Evolutionary conservation across 2,113 vertebrate genomes (phyloP), one percentile per base, ranked within the genome.

Genomic region (Austrofundulus limnaeus): DNA sequence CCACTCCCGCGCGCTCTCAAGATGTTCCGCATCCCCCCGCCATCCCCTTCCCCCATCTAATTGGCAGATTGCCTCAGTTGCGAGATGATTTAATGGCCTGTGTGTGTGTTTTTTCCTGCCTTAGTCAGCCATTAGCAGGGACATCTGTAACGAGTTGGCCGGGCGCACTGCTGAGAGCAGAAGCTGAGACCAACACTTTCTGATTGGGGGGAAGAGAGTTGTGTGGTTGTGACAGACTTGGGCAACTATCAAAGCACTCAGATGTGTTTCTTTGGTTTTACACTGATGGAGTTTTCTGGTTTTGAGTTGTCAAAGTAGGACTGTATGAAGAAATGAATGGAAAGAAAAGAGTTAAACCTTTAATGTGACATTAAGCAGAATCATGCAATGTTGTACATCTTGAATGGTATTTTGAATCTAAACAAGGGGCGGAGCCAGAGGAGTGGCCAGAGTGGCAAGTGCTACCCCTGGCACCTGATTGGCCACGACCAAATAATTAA

Each of bases 91-190:
- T 87, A 89, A 87, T 87, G 84, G 85, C 66, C 70, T 77, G 85
- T 60, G 61, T 74, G 80, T 85, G 83, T 81, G 66, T 83, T 75
- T 87, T 85, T 86, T 80, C 79, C 78, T 87, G 86, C 85, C 84
- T 89, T 78, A 78, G 82, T 86, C 85, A 89, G 89, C 86, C 89
- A 90, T 91, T 92, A 91, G 85, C 81, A 63, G 78, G 82, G 88
- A 89, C 89, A 90, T 90, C 89, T 90, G 89, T 92, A 91, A 88
- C 80, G 82, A 89, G 85, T 82, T 90, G 89, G 90, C 85, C 74
- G 41, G 79, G 86, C 77, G 17, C 70, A 72, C 83, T 66, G 85
- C 84, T 87, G 87, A 70, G 88, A 84, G 78, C 66, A 53, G 73
- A 88, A 85, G 87, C 87, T 86, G 82, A 87, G 85, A 84, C 84